Evolutionary conservation across 2,797 vertebrate genomes (phyloP), one percentile per base, ranked within the genome.

Genomic region (Spatula versicolor): DNA sequence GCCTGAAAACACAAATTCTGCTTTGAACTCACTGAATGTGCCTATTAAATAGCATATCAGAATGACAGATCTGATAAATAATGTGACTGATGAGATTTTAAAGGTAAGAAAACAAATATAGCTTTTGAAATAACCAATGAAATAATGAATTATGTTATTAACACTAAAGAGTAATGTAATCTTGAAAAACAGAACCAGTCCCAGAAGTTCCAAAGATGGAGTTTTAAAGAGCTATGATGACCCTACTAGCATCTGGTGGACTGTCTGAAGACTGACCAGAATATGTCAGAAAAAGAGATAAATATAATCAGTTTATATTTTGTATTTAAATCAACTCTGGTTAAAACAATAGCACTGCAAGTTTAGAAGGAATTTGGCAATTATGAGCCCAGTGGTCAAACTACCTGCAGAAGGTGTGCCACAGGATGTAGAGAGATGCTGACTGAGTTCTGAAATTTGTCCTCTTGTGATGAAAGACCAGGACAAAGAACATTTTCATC

Each of bases 1-100:
- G 59, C 33, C 66, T 91, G 82, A 90, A 94, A 95, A 86, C 46
- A 88, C 26, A 92, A 87, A 69, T 89, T 81, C 54, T 85, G 37
- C 58, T 85, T 77, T 94, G 78, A 90, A 79, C 73, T 91, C 43
- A 81, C 69, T 43, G 64, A 81, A 88, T 67, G 33, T 52, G 33
- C 39, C 86, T 90, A 56, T 79, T 56, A 62, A 74, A 90, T 66
- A 82, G 35, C n/a, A 10, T 83, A 85, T 73, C 55, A 71, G 35
- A 85, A 88, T 69, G 25, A 79, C 9, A 80, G 16, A 59, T 55
- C 41, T 66, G 52, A 60, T 59, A 84, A 90, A 35, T 55, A 80
- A 75, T 63, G 25, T 43, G 62, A 35, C 19, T 72, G 10, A 62
- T 55, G n/a, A 82, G 28, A 62, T 55, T 60, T 56, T 45, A 76